Conservation (phyloP, 2,888 invertebrate species). For the Tryphoninae sp. region DNA sequence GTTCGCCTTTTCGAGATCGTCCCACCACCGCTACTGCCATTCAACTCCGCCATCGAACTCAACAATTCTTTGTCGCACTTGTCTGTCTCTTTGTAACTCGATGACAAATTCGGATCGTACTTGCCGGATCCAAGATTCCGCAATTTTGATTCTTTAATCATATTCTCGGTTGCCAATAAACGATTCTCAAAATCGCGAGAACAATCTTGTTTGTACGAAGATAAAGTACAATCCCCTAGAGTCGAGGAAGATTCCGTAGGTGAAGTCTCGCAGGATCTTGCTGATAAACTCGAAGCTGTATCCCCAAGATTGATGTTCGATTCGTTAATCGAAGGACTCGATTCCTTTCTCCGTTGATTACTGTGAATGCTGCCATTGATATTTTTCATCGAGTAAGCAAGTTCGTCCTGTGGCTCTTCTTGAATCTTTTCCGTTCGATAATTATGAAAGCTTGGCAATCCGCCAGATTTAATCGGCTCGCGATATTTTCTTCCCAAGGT, state of each 20-base stretch:
- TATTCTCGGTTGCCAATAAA: conserved; percentile 77
- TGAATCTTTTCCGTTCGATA: conserved; percentile 77
- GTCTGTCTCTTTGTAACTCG: conserved; percentile 75
- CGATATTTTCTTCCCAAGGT: conserved; percentile 73
- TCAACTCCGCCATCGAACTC: conserved; percentile 71
- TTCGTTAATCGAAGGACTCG: conserved; percentile 65
- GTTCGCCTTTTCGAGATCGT: conserved; percentile 72
- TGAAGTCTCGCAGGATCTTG: conserved; percentile 74
- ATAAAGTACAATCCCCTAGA: conserved; percentile 67
- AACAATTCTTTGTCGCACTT: conserved; percentile 75
- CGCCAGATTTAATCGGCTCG: conserved; percentile 67
- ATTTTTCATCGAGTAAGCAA: conserved; percentile 51
- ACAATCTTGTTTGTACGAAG: conserved; percentile 65
- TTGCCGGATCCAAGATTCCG: conserved; percentile 71
- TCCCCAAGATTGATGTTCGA: conserved; percentile 68
- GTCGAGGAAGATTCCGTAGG: conserved; percentile 75
- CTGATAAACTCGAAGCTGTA: conserved; percentile 69
- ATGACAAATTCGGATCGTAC: conserved; percentile 72
- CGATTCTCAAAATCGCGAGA: conserved; percentile 75
- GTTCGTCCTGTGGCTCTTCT: conserved; percentile 75
- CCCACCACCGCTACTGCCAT: conserved; percentile 37
- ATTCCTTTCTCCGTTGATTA: conserved; percentile 48
- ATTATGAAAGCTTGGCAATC: conserved; percentile 65
- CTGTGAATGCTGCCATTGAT: conserved; percentile 18
- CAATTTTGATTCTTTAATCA: conserved; percentile 78